phyloP scores from a whole-genome alignment of 2,888 invertebrate genomes.

The Leucoptera coffeella region DNA sequence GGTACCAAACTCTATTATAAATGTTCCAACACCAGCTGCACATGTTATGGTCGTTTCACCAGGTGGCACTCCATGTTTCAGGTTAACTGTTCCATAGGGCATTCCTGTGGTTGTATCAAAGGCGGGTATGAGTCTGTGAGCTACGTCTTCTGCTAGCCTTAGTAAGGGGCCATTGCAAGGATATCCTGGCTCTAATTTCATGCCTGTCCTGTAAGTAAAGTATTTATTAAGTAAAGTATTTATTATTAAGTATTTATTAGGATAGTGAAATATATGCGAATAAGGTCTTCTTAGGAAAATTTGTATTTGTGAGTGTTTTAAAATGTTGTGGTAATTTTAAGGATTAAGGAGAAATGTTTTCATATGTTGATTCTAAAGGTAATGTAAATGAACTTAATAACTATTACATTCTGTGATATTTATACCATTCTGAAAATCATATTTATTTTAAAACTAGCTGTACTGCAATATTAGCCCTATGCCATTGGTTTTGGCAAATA shows the following conservation, averaged over 20 bases:
- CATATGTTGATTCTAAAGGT: too few relatives aligned
- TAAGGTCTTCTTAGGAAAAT: too few relatives aligned
- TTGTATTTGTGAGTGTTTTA: too few relatives aligned
- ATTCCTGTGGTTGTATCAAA: constrained; percentile 89
- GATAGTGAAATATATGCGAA: too few relatives aligned
- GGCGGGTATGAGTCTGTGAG: constrained; percentile 82
- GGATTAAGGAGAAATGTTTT: too few relatives aligned
- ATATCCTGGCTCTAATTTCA: constrained; percentile 86
- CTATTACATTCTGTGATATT: too few relatives aligned
- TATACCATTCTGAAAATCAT: too few relatives aligned
- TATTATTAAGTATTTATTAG: not conserved
- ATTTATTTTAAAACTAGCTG: too few relatives aligned
- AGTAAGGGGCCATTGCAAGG: constrained; percentile 95
- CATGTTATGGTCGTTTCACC: constrained; percentile 96
- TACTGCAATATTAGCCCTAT: too few relatives aligned
- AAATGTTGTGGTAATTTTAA: too few relatives aligned
- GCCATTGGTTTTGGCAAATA: too few relatives aligned
- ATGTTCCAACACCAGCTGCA: constrained; percentile 97
- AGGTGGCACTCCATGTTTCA: constrained; percentile 84
- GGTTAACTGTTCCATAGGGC: constrained; percentile 97
- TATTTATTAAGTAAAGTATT: constrained; percentile 4
- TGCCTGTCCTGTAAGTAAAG: constrained; percentile 60
- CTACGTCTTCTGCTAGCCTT: constrained; percentile 90
- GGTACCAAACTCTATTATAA: constrained; percentile 93
- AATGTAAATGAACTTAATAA: too few relatives aligned